Evolutionary conservation across 2,113 vertebrate genomes (phyloP), one percentile per base, ranked within the genome.

Genomic region (Sylvietta virens): DNA sequence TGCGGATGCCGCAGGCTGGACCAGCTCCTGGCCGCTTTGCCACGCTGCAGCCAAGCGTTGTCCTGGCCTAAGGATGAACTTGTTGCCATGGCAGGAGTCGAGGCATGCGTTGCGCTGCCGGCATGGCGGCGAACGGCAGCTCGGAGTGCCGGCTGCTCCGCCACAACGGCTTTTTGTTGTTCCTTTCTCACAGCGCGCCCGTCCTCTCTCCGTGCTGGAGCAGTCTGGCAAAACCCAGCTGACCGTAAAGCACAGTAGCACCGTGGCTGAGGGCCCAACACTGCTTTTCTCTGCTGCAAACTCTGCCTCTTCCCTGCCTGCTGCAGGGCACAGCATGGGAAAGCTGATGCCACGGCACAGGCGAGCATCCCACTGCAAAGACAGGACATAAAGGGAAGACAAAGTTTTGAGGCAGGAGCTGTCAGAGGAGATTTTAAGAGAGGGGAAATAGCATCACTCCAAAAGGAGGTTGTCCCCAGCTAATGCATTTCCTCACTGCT

Each of bases 1-100:
- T 27, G 24, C 3, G 11, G 58, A 74, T 42, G 58, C 56, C 0
- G 0, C 48, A 28, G 64, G 64, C 83, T 15, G 90, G 69, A 48
- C 24, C 0, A 0, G 60, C 66, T 87, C 80, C 88, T 30, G 76
- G 73, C 35, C 0, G 1, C 80, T 70, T 44, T 44, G 48, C 45
- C 88, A 37, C 5, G 0, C 30, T 16, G 51, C 61, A 27, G 58
- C 54, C 90, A 30, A 54, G 30, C 4, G 0, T 8, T 16, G 40
- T 28, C 16, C 84, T 92, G 95, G 95, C 95, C 94, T 31, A 28
- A 23, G 67, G 94, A 95, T 96, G 95, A 95, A 97, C 96, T 94
- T 95, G 97, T 96, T 97, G 96, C 96, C 91, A 97, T 95, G 95
- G 96, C 79, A 96, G 94, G 94, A 88, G 73, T 15, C 7, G 9